A percentile compares a stretch with the other conserved stretches of the same genome.
Evolutionary conservation across 2,797 vertebrate genomes (phyloP).

Genomic region (Anas bahamensis): DNA sequence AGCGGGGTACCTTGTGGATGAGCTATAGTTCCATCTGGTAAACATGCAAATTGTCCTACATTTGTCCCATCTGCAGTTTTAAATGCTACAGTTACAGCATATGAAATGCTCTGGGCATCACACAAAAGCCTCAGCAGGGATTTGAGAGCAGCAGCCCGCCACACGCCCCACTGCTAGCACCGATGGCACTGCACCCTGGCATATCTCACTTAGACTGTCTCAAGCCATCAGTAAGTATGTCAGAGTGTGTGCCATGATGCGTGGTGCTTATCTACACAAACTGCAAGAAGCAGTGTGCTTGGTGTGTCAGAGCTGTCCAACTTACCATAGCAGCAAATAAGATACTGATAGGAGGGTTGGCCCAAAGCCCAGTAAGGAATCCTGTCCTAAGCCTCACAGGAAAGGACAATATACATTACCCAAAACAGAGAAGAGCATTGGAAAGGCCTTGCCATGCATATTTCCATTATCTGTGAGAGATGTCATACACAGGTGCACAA

Average conservation of each 20-base stretch:
- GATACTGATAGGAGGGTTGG: too few relatives aligned
- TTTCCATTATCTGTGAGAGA: background rate
- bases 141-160: background rate
- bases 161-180: too few relatives aligned
- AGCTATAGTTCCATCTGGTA: constrained; percentile 7
- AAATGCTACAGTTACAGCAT: constrained; percentile 23
- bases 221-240: too few relatives aligned
- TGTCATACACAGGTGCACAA: background rate
- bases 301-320: too few relatives aligned
- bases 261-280: too few relatives aligned
- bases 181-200: too few relatives aligned
- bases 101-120: background rate
- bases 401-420: background rate
- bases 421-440: background rate
- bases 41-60: background rate
- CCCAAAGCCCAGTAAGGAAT: background rate
- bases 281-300: too few relatives aligned
- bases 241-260: too few relatives aligned
- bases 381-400: background rate
- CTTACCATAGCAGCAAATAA: too few relatives aligned
- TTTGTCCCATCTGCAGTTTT: constrained; percentile 10
- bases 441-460: background rate
- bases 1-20: background rate
- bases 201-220: too few relatives aligned
- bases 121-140: too few relatives aligned